Percentiles rank a stretch among this genome's conserved stretches.
These are phyloP conservation scores for Picathartes gymnocephalus DNA, from an alignment of 2,113 vertebrate genomes.

Conservation along the genomic window DNA sequence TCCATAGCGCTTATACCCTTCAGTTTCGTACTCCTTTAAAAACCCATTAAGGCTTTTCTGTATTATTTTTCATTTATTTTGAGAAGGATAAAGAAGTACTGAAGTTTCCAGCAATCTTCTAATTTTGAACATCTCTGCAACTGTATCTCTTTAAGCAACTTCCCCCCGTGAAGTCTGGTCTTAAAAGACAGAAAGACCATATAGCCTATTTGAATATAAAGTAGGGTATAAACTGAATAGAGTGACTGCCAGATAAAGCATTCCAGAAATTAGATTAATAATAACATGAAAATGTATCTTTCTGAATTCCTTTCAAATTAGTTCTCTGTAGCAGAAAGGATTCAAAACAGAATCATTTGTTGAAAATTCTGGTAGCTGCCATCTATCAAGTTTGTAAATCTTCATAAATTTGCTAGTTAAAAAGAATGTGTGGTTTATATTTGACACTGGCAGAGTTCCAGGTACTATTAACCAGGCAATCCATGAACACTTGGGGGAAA, in stretches of 20 bases:
- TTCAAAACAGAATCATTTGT: neutral
- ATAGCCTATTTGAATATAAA: neutral
- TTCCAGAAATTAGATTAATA: neutral
- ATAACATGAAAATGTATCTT: neutral
- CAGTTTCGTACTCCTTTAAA: neutral
- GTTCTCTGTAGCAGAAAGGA: neutral
- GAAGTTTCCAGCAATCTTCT: neutral
- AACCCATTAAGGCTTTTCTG: neutral
- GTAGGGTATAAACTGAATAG: neutral
- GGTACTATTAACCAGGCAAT: neutral
- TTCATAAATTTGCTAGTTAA: neutral
- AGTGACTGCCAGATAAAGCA: neutral
- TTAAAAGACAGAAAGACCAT: neutral
- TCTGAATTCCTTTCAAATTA: neutral
- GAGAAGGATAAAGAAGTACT: neutral
- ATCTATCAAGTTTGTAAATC: neutral
- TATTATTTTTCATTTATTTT: neutral
- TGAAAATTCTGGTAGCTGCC: neutral
- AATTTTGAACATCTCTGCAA: neutral
- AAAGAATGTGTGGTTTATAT: neutral
- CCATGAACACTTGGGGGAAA: neutral
- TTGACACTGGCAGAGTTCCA: neutral
- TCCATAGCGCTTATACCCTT: neutral
- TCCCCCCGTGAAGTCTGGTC: neutral
- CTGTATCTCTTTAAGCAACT: neutral